These are phyloP conservation scores for Neotoxoptera formosana DNA, from an alignment of 1,140 invertebrate species.

Conservation along the genomic window DNA sequence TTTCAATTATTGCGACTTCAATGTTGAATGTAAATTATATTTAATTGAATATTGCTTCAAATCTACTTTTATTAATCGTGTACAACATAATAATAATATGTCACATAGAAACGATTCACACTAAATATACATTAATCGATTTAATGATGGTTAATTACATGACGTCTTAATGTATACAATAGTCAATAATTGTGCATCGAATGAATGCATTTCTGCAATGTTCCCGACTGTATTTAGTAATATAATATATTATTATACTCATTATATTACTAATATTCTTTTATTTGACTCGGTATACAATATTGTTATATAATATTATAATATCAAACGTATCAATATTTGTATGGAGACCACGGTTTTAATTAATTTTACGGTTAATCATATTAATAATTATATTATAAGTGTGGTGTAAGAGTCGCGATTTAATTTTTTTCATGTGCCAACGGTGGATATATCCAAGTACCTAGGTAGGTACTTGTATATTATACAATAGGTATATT, in stretches of 20 bases:
- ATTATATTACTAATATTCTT: too few species aligned
- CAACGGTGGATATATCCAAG: background rate
- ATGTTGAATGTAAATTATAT: background rate
- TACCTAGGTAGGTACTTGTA: background rate
- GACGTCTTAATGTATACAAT: too few species aligned
- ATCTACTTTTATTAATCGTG: rapidly evolving
- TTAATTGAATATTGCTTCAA: background rate
- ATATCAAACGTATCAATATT: background rate
- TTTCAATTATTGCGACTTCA: background rate
- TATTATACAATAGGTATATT: too few species aligned
- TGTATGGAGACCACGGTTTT: background rate
- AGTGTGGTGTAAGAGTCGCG: background rate
- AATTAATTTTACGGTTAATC: too few species aligned
- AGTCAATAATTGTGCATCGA: background rate
- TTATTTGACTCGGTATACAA: too few species aligned
- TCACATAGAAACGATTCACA: background rate
- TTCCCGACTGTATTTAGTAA: too few species aligned
- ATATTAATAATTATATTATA: background rate
- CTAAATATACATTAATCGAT: background rate
- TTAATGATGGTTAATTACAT: background rate
- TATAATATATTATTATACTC: too few species aligned
- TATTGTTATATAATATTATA: too few species aligned
- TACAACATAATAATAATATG: too few species aligned
- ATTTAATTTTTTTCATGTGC: background rate
- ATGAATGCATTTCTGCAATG: background rate